Percentiles rank a stretch among this genome's conserved stretches.
Evolutionary conservation across 2,888 invertebrate species (phyloP).

Genomic region (Clanis bilineata): DNA sequence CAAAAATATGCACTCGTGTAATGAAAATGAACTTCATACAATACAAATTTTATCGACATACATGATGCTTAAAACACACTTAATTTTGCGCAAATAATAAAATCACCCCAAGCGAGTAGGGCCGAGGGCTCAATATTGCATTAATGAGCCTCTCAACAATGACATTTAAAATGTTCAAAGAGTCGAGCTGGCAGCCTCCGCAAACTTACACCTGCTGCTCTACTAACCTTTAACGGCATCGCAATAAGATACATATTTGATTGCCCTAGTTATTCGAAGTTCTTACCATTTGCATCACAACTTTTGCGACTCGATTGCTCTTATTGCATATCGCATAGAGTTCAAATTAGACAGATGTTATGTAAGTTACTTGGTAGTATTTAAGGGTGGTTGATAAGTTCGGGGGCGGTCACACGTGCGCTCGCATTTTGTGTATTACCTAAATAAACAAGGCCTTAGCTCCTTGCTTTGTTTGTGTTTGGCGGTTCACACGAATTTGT

Average conservation of each 20-base stretch:
- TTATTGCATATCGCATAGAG: constrained; percentile 28
- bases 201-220: constrained; percentile 16
- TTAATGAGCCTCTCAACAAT: constrained; percentile 76
- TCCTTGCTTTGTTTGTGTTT: constrained; percentile 54
- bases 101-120: constrained; percentile 51
- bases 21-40: constrained; percentile 19
- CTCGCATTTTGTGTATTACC: constrained; percentile 76
- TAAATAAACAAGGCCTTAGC: constrained; percentile 70
- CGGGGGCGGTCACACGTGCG: constrained; percentile 64
- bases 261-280: too few relatives aligned
- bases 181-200: constrained; percentile 22
- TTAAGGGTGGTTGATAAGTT: constrained; percentile 35
- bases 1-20: constrained; percentile 1
- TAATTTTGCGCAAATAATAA: constrained; percentile 75
- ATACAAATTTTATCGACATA: constrained; percentile 31
- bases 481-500: constrained; percentile 68
- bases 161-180: constrained; percentile 60
- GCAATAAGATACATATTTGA: background rate
- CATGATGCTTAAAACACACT: constrained; percentile 46
- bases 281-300: background rate
- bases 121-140: constrained; percentile 70
- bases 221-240: background rate
- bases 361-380: constrained; percentile 17
- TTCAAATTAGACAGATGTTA: constrained; percentile 25
- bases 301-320: background rate